Evolutionary conservation across 2,888 invertebrate genomes (phyloP).

Genomic region (Chelonus formosanus): DNA sequence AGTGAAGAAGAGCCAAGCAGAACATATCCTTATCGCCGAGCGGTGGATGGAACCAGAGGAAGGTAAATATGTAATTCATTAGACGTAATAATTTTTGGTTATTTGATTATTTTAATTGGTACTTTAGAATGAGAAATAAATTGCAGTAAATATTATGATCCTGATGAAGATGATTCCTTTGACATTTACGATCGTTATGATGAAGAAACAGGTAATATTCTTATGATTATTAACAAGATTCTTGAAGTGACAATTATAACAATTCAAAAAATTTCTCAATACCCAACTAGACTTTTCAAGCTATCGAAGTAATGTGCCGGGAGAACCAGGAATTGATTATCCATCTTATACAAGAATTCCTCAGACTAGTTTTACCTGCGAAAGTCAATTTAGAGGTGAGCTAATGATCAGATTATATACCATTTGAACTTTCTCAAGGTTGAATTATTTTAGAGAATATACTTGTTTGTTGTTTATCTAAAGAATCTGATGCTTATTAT

Average conservation of each 20-base stretch:
- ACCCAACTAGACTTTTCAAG: slow-evolving; percentile 65
- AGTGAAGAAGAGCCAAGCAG: slow-evolving; percentile 48
- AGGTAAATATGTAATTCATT: slow-evolving; percentile 46
- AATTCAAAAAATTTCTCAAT: slow-evolving; percentile 14
- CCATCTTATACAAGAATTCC: slow-evolving; percentile 71
- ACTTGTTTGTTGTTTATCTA: too few species aligned
- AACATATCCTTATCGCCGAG: slow-evolving; percentile 56
- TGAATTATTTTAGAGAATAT: not conserved
- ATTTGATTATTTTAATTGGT: not conserved
- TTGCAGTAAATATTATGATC: slow-evolving; percentile 57
- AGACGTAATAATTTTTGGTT: not conserved
- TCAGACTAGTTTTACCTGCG: slow-evolving; percentile 71
- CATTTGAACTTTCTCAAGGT: slow-evolving; percentile 18
- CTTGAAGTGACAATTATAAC: too few species aligned
- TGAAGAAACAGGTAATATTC: slow-evolving; percentile 58
- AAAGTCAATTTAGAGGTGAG: slow-evolving; percentile 70
- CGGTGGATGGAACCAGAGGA: slow-evolving; percentile 61
- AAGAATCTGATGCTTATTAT: too few species aligned
- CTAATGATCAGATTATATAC: slow-evolving; percentile 3
- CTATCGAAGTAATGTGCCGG: slow-evolving; percentile 73
- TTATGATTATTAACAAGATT: not conserved
- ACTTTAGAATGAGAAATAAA: slow-evolving; percentile 2
- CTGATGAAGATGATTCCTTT: slow-evolving; percentile 55
- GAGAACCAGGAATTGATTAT: slow-evolving; percentile 74
- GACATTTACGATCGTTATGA: slow-evolving; percentile 59